phyloP scores from a whole-genome alignment of 2,113 vertebrate species.

The Thinocorus orbignyianus region DNA sequence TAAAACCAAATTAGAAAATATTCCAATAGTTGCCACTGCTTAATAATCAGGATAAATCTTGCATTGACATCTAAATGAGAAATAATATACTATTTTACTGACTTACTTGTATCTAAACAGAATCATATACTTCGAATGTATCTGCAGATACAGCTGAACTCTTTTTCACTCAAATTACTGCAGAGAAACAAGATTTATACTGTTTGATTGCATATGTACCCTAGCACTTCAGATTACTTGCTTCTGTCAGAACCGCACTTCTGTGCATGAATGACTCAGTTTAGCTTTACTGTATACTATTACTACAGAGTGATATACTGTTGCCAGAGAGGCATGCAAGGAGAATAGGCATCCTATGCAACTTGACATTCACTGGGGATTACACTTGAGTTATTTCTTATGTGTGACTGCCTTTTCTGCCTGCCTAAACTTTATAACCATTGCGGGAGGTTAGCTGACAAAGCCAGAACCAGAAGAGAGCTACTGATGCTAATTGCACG shows the following conservation, averaged over 20 bases:
- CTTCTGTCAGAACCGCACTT: not conserved
- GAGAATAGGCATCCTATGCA: not conserved
- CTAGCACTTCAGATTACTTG: not conserved
- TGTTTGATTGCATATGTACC: not conserved
- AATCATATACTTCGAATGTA: not conserved
- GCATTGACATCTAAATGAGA: constrained; percentile 44
- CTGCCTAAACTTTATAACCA: not conserved
- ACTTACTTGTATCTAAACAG: not conserved
- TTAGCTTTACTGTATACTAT: not conserved
- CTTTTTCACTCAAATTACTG: not conserved
- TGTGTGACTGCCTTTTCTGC: not conserved
- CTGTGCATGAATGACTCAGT: not conserved
- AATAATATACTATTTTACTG: constrained; percentile 29
- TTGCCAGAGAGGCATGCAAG: not conserved
- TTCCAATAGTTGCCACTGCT: not conserved
- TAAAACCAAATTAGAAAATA: not conserved
- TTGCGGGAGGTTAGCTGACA: not conserved
- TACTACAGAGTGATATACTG: not conserved
- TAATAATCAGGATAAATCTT: constrained; percentile 50
- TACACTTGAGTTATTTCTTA: not conserved
- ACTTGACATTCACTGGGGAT: not conserved
- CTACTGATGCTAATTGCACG: not conserved
- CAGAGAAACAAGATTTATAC: not conserved
- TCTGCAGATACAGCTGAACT: not conserved
- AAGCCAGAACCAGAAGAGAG: not conserved